Conservation (phyloP, 2,888 invertebrate genomes). For the Scaptomyza caliginosa region DNA sequence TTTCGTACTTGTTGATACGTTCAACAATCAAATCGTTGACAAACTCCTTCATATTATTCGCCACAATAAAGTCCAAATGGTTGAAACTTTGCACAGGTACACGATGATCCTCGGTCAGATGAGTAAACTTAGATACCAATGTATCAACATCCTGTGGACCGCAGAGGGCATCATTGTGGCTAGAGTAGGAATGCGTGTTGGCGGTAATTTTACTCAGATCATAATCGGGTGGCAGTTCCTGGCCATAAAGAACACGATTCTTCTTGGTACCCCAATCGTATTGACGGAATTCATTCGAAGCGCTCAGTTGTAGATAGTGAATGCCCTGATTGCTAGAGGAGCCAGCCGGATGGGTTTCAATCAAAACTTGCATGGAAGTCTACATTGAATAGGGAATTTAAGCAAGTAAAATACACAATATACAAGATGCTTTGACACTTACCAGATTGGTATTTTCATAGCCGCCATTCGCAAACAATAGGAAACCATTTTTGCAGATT, state of each 20-base stretch:
- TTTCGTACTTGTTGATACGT: constrained; percentile 57
- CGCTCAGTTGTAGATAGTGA: constrained; percentile 73
- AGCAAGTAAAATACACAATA: not conserved
- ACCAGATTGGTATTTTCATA: constrained; percentile 73
- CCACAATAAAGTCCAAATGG: constrained; percentile 80
- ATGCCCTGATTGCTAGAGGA: constrained; percentile 79
- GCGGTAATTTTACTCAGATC: constrained; percentile 74
- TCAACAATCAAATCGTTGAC: constrained; percentile 72
- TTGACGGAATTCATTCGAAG: constrained; percentile 73
- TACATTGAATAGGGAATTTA: constrained; percentile 5
- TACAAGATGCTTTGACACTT: constrained; percentile 7
- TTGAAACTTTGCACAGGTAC: constrained; percentile 75
- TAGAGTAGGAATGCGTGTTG: constrained; percentile 74
- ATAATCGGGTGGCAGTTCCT: constrained; percentile 73
- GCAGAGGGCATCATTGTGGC: constrained; percentile 76
- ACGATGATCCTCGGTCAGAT: constrained; percentile 74
- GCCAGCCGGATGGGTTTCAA: constrained; percentile 80
- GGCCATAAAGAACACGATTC: constrained; percentile 67
- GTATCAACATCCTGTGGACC: constrained; percentile 74
- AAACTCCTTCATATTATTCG: constrained; percentile 70
- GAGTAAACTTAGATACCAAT: constrained; percentile 53
- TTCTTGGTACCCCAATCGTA: constrained; percentile 76
- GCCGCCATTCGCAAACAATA: constrained; percentile 70
- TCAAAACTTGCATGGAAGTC: constrained; percentile 66
- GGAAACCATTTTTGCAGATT: constrained; percentile 68